Evolutionary conservation across 1,140 invertebrate species (phyloP).

Genomic region (Anoplolepis gracilipes): DNA sequence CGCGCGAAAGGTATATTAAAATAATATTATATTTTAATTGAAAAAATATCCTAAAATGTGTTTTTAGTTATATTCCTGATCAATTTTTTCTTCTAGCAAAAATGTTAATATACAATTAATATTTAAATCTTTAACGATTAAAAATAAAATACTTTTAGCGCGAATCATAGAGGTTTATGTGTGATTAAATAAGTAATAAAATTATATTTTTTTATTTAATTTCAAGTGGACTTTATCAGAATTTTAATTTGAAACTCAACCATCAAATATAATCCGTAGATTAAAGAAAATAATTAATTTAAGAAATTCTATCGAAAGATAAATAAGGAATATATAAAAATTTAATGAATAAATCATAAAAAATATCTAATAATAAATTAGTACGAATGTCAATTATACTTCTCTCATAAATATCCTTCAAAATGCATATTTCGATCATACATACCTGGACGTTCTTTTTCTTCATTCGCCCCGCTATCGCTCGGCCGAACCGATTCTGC

Average conservation of each 20-base stretch:
- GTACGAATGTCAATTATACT: background rate
- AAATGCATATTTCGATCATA: background rate
- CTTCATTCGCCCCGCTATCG: background rate
- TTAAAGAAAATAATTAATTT: background rate
- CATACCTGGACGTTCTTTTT: background rate
- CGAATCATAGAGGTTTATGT: background rate
- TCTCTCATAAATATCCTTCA: background rate
- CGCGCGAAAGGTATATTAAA: too few relatives aligned
- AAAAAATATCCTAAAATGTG: too few relatives aligned
- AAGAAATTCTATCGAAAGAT: background rate
- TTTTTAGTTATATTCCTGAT: too few relatives aligned
- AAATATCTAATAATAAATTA: background rate
- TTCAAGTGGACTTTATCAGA: background rate
- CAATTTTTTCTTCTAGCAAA: background rate
- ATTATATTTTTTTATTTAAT: background rate
- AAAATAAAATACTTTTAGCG: background rate
- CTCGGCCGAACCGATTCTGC: slow-evolving; percentile 6
- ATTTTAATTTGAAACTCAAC: background rate
- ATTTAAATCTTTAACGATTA: slow-evolving; percentile 4
- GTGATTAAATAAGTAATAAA: background rate
- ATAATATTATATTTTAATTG: background rate
- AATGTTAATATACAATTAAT: background rate
- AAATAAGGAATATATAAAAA: background rate
- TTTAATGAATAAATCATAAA: background rate
- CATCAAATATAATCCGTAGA: background rate